Evolutionary conservation across 2,113 vertebrate genomes (phyloP), one percentile per base, ranked within the genome.

Genomic region (Miniopterus natalensis): DNA sequence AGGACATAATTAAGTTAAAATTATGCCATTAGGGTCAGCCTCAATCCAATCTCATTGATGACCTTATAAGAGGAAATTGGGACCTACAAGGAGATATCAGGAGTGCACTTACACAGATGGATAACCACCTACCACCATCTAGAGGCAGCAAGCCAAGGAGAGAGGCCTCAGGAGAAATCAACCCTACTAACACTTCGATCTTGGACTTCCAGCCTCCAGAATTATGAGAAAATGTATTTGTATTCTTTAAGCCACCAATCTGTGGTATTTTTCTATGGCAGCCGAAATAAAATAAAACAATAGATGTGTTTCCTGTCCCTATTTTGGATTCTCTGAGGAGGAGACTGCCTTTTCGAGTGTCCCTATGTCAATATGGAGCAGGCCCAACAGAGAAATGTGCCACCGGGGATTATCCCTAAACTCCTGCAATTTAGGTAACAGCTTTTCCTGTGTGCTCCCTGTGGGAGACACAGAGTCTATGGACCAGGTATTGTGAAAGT

Each of bases 11-110:
- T 68, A 42, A 47, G 11, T 88, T 84, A 70, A 84, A 89, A 86
- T 63, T 10, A 81, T 8, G 14, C 40, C 27, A 15, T 51, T 79
- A 45, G 1, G 0, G 0, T 65, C 9, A 6, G 0, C 5, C 13
- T 7, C 66, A 71, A 77, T 57, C 3, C 5, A 57, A 6, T 70
- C 1, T 75, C 12, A 20, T 7, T 42, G 15, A 51, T 57, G 13
- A n/a, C 1, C 13, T 65, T 42, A 3, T 23, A 61, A 53, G 5
- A 86, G 9, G 12, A 71, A 23, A 31, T 49, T 29, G 6, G 21
- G 63, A 55, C 27, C 17, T 12, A 51, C 49, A 59, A 61, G 23
- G 21, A 61, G 13, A 57, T 8, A 45, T 3, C 2, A 36, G 5
- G 5, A 36, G 6, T 40, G 4, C 20, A 25, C 10, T n/a, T 23